phyloP scores from a whole-genome alignment of 2,888 invertebrate species.

The Dicyrtomina minuta region DNA sequence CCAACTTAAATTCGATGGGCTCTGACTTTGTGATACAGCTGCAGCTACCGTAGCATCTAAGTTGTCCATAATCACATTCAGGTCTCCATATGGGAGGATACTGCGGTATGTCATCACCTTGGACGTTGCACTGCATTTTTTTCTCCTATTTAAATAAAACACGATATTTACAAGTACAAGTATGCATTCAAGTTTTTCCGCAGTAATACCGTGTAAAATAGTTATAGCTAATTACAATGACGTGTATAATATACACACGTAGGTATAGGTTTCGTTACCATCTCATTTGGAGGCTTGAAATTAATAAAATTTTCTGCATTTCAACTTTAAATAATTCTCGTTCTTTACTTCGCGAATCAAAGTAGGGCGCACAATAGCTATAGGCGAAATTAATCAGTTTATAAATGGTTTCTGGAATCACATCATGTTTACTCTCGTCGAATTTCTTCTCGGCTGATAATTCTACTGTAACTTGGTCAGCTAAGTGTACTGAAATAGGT shows the following conservation, averaged over 20 bases:
- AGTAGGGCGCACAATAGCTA: background rate
- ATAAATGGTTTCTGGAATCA: slow-evolving; percentile 9
- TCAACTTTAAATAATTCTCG: background rate
- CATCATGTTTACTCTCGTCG: slow-evolving; percentile 4
- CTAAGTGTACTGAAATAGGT: background rate
- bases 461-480: background rate
- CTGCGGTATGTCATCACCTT: slow-evolving; percentile 6
- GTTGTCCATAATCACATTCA: slow-evolving; percentile 2
- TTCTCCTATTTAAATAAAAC: too few species aligned
- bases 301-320: slow-evolving; percentile 16
- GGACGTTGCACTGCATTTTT: too few species aligned
- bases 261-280: slow-evolving; percentile 3
- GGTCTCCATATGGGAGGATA: slow-evolving; percentile 16
- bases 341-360: background rate
- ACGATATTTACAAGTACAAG: too few species aligned
- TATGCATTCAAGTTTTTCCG: too few species aligned
- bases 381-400: slow-evolving; percentile 13
- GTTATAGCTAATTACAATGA: too few species aligned
- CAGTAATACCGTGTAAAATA: too few species aligned
- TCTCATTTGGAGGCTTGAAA: background rate
- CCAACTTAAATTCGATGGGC: too few species aligned
- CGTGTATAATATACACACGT: too few species aligned
- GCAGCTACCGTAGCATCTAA: slow-evolving; percentile 5
- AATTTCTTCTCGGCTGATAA: background rate
- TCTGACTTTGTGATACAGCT: too few species aligned